Evolutionary conservation across 2,113 vertebrate genomes (phyloP), one percentile per base, ranked within the genome.

Genomic region (Etia nguti): DNA sequence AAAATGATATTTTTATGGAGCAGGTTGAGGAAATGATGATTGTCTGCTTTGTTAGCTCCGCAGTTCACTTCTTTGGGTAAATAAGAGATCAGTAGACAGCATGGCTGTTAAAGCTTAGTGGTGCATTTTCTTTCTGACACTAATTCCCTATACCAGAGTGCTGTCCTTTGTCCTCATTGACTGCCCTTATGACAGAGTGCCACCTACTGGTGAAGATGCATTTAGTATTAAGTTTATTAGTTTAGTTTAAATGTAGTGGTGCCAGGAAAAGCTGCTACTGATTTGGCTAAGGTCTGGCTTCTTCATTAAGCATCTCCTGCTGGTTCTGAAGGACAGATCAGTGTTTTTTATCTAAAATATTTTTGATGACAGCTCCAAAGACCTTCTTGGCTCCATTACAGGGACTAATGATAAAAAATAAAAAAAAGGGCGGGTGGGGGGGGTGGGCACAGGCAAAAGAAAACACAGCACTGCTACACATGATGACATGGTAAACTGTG

Each of bases 161-260:
- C 80, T 22, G 22, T 38, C 12, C 5, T 36, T 10, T 75, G 73
- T 55, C 41, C 26, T 70, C 70, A 36, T 20, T 52, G 10, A 50
- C 24, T 48, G 79, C 82, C 16, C 55, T 85, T 80, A 46, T 84
- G 29, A 46, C 52, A 92, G 75, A 92, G 59, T 88, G 95, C 93
- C 95, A 86, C 89, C 95, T 94, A 83, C 89, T 96, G 95, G 93
- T 38, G 3, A 50, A 62, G 1, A 75, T 13, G 56, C 48, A 9
- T 43, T 38, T 55, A 22, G 4, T 57, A 2, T 38, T 57, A 2
- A 73, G 31, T 60, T 56, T 22, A 18, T 59, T 56, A 34, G n/a
- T n/a, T n/a, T n/a, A n/a, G n/a, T n/a, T n/a, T n/a, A 43, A 77
- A 15, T 46, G 38, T 24, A 77, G 24, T 15, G 59, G 48, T 57